A percentile compares a stretch with the other conserved stretches of the same genome.
phyloP scores from a whole-genome alignment of 2,797 vertebrate species.

The Eremophila alpestris region DNA sequence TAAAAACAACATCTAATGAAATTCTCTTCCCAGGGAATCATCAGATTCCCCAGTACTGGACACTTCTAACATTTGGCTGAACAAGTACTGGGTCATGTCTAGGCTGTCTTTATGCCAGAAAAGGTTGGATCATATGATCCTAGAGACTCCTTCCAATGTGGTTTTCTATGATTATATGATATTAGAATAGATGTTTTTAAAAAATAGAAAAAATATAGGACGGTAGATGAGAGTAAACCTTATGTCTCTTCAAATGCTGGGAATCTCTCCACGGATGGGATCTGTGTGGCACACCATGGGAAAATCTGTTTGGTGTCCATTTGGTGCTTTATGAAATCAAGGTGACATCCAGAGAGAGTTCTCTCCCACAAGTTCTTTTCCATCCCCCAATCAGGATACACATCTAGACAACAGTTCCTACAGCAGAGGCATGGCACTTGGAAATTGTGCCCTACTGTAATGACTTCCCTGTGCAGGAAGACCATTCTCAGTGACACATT shows the following conservation, averaged over 20 bases:
- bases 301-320: background rate
- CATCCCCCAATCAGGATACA: fast-evolving
- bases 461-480: background rate
- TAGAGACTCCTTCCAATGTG: background rate
- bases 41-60: background rate
- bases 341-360: background rate
- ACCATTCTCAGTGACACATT: background rate
- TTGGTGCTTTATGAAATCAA: background rate
- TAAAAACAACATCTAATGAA: background rate
- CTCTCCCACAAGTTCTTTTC: fast-evolving
- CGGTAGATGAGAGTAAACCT: background rate
- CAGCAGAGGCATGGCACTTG: background rate
- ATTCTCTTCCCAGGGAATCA: background rate
- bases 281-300: background rate
- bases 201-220: background rate
- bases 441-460: background rate
- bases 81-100: background rate
- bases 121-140: background rate
- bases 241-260: background rate
- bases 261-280: background rate
- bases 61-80: background rate
- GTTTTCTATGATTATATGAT: background rate
- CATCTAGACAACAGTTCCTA: background rate
- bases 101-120: background rate
- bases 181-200: background rate